Percentiles rank a stretch among this genome's conserved stretches.
These are phyloP conservation scores for Spondyliosoma cantharus DNA, from an alignment of 2,797 vertebrate species.

Conservation along the genomic window DNA sequence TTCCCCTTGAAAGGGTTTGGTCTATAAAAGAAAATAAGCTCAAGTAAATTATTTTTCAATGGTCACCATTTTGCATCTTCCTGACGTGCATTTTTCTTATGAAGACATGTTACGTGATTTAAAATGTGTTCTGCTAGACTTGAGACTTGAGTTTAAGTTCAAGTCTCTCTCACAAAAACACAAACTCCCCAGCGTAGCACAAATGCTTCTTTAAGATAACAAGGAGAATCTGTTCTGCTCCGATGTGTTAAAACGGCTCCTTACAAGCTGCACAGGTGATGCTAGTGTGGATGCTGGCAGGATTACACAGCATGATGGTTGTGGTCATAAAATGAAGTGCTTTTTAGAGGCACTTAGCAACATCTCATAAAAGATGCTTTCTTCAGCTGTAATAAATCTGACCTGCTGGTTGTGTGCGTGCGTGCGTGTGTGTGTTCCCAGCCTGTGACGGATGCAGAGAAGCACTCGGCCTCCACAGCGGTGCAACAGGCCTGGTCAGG, in stretches of 20 bases:
- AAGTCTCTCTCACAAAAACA: not conserved
- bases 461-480: conserved; percentile 88
- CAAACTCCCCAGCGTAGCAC: not conserved
- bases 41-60: no score
- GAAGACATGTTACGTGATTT: not conserved
- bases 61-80: not conserved
- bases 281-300: conserved; percentile 3
- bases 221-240: not conserved
- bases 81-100: not conserved
- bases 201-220: not conserved
- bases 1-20: not conserved
- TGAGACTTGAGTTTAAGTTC: not conserved
- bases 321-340: conserved; percentile 41
- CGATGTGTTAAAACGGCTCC: conserved; percentile 7
- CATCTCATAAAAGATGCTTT: conserved; percentile 53
- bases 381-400: conserved; percentile 50
- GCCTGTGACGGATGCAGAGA: conserved; percentile 93
- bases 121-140: not conserved
- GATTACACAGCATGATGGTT: conserved; percentile 29
- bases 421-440: conserved; percentile 57
- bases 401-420: conserved; percentile 41
- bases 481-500: conserved; percentile 87
- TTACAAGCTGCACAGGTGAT: conserved; percentile 40
- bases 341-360: conserved; percentile 39
- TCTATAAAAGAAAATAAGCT: not conserved